Evolutionary conservation across 2,113 vertebrate species (phyloP), one percentile per base, ranked within the genome.

Genomic region (Platanista minor): DNA sequence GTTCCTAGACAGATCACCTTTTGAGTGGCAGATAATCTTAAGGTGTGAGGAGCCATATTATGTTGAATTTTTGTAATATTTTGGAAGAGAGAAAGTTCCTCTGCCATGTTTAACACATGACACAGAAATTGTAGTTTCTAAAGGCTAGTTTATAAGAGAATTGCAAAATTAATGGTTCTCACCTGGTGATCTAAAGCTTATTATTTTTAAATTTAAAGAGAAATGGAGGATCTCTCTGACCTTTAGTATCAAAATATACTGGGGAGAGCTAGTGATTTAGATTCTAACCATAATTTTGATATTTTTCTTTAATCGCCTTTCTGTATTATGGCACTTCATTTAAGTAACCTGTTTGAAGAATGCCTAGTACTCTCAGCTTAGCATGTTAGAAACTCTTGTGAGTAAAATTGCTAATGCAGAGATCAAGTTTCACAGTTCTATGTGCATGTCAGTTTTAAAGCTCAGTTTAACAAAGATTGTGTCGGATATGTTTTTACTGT

Each of bases 61-160:
- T 75, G 71, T 86, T 97, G 41, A 83, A 69, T 91, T 91, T 91
- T 92, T 95, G 29, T 49, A 81, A 54, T 82, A 71, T 84, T 95
- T 95, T 85, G 20, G 77, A 90, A 91, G 89, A 88, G 62, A 88
- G 71, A 91, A 74, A 72, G 72, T 91, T 90, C 43, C 25, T 95
- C 57, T 21, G 96, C 36, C 33, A 71, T 83, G 11, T 95, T 21
- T 95, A 13, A 23, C 59, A 27, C 20, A n/a, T 52, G 39, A 36
- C 17, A 87, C 27, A 84, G 23, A 88, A 90, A 67, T 77, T 86
- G 11, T 8, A 61, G n/a, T 97, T 93, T 87, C 33, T 93, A 62
- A 96, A 93, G 74, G 36, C 33, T 89, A 89, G 52, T 95, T 89
- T 93, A 61, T 82, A 61, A 89, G 39, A 88, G 36, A 88, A 69